These are phyloP conservation scores for Drosophila lacteicornis DNA, from an alignment of 1,140 invertebrate species.

Conservation along the genomic window DNA sequence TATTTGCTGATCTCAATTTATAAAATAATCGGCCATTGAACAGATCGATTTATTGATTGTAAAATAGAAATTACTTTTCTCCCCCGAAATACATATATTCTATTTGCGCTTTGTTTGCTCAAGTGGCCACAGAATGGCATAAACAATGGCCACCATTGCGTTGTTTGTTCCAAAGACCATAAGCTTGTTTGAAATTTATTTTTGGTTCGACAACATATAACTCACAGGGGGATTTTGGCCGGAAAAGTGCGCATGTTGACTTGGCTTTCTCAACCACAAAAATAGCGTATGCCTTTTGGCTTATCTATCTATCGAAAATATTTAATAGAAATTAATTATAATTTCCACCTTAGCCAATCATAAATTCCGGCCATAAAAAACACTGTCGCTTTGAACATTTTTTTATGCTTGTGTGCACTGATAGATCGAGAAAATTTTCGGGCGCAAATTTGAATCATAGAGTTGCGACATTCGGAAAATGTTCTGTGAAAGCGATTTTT, in stretches of 20 bases:
- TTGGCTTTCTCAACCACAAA: not conserved
- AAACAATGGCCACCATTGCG: slow-evolving; percentile 43
- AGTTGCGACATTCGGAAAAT: slow-evolving; percentile 46
- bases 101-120: slow-evolving; percentile 23
- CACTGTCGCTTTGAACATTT: slow-evolving; percentile 49
- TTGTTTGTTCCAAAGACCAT: slow-evolving; percentile 40
- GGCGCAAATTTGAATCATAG: slow-evolving; percentile 29
- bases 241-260: slow-evolving; percentile 16
- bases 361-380: slow-evolving; percentile 54
- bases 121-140: slow-evolving; percentile 49
- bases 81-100: slow-evolving; percentile 12
- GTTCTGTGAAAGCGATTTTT: slow-evolving; percentile 48
- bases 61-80: slow-evolving; percentile 25
- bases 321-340: slow-evolving; percentile 49
- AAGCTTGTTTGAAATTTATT: slow-evolving; percentile 48
- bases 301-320: slow-evolving; percentile 21
- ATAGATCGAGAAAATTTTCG: slow-evolving; percentile 6
- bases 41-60: slow-evolving; percentile 16
- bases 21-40: slow-evolving; percentile 1
- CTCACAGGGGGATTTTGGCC: slow-evolving; percentile 32
- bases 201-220: slow-evolving; percentile 40
- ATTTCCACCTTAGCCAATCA: slow-evolving; percentile 50
- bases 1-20: slow-evolving; percentile 7
- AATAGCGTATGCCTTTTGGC: slow-evolving; percentile 8
- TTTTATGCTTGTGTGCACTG: slow-evolving; percentile 18